A percentile compares a stretch with the other conserved stretches of the same genome.
Conservation (phyloP, 35 echinoderm and acorn worm genomes). For the Stichopus chloronotus region DNA sequence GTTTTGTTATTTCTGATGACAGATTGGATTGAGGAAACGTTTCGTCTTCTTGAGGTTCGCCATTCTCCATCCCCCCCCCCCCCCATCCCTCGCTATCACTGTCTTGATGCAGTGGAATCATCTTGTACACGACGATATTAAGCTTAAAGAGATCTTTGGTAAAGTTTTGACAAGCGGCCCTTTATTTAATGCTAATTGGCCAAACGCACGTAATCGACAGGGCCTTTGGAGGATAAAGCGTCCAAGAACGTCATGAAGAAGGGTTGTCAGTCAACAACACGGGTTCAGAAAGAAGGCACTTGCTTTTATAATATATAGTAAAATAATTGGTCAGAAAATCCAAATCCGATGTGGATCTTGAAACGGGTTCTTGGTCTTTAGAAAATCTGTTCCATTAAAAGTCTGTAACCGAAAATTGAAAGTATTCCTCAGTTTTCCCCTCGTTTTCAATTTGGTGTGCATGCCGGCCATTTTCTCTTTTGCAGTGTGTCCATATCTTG, state of each 20-base stretch:
- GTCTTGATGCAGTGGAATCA: background rate
- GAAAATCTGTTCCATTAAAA: background rate
- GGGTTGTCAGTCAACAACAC: background rate
- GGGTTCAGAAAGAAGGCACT: background rate
- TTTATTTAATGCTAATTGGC: background rate
- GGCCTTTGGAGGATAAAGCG: conserved; percentile 1
- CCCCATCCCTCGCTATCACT: background rate
- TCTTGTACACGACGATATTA: background rate
- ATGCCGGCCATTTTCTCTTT: no score
- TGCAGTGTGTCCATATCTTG: conserved; percentile 15
- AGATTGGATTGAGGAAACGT: background rate
- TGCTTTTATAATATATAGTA: no score
- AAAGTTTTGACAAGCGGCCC: background rate
- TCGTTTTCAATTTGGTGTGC: no score
- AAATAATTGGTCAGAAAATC: no score
- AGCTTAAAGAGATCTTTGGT: background rate
- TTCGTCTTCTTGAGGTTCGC: background rate
- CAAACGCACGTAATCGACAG: background rate
- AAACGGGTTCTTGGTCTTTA: background rate
- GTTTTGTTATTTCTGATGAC: background rate
- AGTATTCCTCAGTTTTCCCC: background rate
- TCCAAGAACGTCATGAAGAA: background rate
- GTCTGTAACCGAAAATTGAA: background rate
- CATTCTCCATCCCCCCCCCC: no score
- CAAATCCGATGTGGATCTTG: no score